Conservation (phyloP, 2,888 invertebrate genomes). For the Drosophila prostipennis region DNA sequence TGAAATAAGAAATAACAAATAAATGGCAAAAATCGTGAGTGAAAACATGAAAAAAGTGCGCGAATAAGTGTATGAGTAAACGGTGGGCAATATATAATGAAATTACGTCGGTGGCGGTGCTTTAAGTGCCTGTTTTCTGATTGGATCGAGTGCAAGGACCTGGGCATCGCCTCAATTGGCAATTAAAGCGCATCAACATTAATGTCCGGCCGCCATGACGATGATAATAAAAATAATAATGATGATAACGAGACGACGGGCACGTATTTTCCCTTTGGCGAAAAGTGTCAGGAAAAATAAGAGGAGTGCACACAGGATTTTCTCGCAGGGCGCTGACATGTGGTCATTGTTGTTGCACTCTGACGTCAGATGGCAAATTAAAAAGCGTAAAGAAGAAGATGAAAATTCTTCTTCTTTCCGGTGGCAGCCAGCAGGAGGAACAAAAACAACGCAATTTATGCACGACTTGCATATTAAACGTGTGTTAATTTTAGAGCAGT, state of each 20-base stretch:
- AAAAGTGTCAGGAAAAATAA: constrained; percentile 17
- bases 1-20: background rate
- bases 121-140: constrained; percentile 24
- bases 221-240: constrained; percentile 72
- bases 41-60: background rate
- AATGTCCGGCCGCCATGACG: constrained; percentile 64
- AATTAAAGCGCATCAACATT: constrained; percentile 74
- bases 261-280: constrained; percentile 62
- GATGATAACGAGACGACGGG: constrained; percentile 75
- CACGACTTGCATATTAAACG: constrained; percentile 80
- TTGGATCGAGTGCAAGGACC: constrained; percentile 22
- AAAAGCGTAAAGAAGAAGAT: constrained; percentile 64
- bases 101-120: constrained; percentile 8
- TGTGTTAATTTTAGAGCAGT: constrained; percentile 79
- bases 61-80: background rate
- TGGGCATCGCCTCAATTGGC: constrained; percentile 68
- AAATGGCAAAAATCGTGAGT: background rate
- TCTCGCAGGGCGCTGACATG: constrained; percentile 62
- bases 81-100: constrained; percentile 2
- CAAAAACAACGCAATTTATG: constrained; percentile 62
- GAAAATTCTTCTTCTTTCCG: constrained; percentile 24
- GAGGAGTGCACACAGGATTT: constrained; percentile 23
- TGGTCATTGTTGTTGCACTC: constrained; percentile 58
- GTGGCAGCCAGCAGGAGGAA: constrained; percentile 36
- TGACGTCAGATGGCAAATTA: constrained; percentile 78